A percentile compares a stretch with the other conserved stretches of the same genome.
Conservation (phyloP, 1,140 invertebrate species). For the Idris sp. region DNA sequence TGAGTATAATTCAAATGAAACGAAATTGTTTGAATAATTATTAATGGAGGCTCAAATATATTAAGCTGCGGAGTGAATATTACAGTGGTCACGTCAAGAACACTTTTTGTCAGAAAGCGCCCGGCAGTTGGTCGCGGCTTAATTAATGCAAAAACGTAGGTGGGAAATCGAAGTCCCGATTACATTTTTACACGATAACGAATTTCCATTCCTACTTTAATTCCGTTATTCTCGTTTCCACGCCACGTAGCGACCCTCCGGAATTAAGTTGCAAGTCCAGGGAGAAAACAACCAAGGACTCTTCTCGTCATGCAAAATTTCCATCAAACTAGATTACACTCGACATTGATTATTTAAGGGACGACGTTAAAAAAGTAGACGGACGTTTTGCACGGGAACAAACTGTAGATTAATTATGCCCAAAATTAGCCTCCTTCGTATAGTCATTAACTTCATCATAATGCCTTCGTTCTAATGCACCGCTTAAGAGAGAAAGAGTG, state of each 20-base stretch:
- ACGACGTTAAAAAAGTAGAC: constrained; percentile 23
- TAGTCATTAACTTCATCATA: constrained; percentile 50
- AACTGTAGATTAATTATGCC: constrained; percentile 59
- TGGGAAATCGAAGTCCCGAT: constrained; percentile 45
- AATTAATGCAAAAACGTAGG: constrained; percentile 28
- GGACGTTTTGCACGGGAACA: constrained; percentile 33
- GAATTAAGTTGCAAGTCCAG: constrained; percentile 14
- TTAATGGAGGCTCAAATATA: too few relatives aligned
- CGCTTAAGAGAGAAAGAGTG: neutral
- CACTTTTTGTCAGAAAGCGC: too few relatives aligned
- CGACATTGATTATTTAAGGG: constrained; percentile 54
- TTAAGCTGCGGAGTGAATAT: too few relatives aligned
- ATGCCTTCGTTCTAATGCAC: too few relatives aligned
- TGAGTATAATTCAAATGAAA: too few relatives aligned
- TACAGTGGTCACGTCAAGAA: too few relatives aligned
- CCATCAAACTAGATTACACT: constrained; percentile 37
- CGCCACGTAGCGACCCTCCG: constrained; percentile 10
- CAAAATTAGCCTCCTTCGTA: constrained; percentile 60
- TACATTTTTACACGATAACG: constrained; percentile 44
- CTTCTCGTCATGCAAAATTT: constrained; percentile 24
- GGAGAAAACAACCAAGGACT: constrained; percentile 25
- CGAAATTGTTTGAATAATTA: too few relatives aligned
- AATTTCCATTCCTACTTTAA: constrained; percentile 40
- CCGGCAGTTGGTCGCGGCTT: too few relatives aligned
- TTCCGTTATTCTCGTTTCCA: constrained; percentile 39